Base-by-base conservation (phyloP, 2,113 vertebrate species). In the Rhabdomys dilectus region DNA sequence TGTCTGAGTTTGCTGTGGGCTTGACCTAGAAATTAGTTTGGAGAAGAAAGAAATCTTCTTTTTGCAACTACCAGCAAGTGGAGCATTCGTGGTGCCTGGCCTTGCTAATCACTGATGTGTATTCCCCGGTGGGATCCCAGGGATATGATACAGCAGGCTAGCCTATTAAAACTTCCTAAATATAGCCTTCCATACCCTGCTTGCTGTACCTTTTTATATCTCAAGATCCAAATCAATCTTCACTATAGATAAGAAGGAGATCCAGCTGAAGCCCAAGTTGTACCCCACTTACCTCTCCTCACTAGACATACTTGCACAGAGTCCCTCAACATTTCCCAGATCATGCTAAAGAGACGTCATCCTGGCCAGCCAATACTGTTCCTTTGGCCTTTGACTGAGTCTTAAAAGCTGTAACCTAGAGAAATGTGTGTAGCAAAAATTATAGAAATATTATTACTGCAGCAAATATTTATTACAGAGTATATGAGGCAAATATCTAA, bases 101-200 rank as follows among this genome's bases (percentile, higher is more conserved):
- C 81, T 77, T 62, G 82, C 84, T 97, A 87, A 97, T 95, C 92
- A 66, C 81, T 84, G 89, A 73, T 62, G 85, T 94, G 88, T 88
- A 80, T 88, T 96, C 78, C 95, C 91, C 60, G 53, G 82, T 89
- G 86, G 90, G 88, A 88, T 70, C 84, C 68, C 53, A 42, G 80
- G 90, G 93, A 95, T 5, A 42, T 11, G n/a, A 51, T 19, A 7
- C 22, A 76, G 77, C 66, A 48, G 24, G 66, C 73, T 73, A 66
- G 8, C 85, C 81, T 95, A 93, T 95, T 97, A 97, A 96, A 96
- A 94, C 66, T 36, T 60, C 91, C 93, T 96, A 96, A 93, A 94
- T 94, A 91, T 56, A 97, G 80, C 51, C 36, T 95, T 29, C 15
- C 45, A 60, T 78, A 1, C 39, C 24, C 7, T 68, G 75, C 88